These are phyloP conservation scores for Reticulitermes speratus DNA, from an alignment of 1,140 invertebrate species.

Conservation along the genomic window DNA sequence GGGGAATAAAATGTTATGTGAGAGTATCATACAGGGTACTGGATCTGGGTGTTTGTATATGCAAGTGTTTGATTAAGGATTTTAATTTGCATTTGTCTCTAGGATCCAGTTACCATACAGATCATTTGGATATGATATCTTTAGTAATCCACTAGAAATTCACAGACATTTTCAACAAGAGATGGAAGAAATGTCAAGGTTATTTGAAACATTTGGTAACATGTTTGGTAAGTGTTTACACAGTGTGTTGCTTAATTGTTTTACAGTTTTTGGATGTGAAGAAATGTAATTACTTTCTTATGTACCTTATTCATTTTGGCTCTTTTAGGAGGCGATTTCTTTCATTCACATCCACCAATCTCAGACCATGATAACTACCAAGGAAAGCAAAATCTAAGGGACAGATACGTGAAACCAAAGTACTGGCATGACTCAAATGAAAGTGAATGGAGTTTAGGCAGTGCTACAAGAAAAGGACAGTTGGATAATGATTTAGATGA, in stretches of 20 bases:
- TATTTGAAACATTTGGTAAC: constrained; percentile 18
- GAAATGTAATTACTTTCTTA: too few relatives aligned
- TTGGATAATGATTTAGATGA: constrained; percentile 22
- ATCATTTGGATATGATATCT: constrained; percentile 23
- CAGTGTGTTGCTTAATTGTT: too few relatives aligned
- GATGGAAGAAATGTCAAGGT: constrained; percentile 24
- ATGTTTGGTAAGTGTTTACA: constrained; percentile 10
- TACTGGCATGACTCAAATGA: neutral
- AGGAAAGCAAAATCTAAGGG: neutral
- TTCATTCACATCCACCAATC: neutral
- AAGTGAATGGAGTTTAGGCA: neutral
- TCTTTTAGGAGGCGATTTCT: too few relatives aligned
- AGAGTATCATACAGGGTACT: too few relatives aligned
- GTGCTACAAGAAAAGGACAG: neutral
- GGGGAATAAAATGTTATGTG: too few relatives aligned
- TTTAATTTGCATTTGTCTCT: neutral
- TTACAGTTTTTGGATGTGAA: too few relatives aligned
- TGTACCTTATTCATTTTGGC: too few relatives aligned
- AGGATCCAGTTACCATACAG: neutral
- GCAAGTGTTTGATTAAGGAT: too few relatives aligned
- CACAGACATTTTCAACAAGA: constrained; percentile 30
- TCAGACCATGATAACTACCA: neutral
- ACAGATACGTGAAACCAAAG: neutral
- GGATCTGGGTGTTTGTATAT: too few relatives aligned
- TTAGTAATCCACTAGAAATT: constrained; percentile 31